Percentiles rank a stretch among this genome's conserved stretches.
Evolutionary conservation across 2,888 invertebrate genomes (phyloP).

Genomic region (Rosalia funebris): DNA sequence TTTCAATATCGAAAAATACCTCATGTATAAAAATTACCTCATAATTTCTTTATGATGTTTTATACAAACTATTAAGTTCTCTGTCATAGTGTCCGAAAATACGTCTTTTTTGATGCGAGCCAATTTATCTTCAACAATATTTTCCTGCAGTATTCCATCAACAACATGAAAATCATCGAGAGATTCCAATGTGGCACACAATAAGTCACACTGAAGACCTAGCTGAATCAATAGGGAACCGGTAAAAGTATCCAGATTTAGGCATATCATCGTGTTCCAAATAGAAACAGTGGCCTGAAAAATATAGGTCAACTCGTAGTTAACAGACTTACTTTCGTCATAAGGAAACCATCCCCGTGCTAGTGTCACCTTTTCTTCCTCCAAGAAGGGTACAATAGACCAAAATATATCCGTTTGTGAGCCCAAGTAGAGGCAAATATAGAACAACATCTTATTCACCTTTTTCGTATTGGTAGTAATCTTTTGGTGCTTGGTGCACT

Average conservation of each 20-base stretch:
- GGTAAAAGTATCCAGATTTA: constrained; percentile 30
- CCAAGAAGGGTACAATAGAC: constrained; percentile 8
- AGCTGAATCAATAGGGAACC: constrained; percentile 29
- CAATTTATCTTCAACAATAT: not conserved
- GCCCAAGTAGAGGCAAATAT: constrained; percentile 8
- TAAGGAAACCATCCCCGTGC: constrained; percentile 35
- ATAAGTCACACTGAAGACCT: constrained; percentile 34
- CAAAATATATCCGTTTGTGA: constrained; percentile 15
- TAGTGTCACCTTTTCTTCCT: not conserved
- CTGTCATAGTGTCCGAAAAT: constrained; percentile 20
- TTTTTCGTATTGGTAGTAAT: constrained; percentile 6
- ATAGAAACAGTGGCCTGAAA: constrained; percentile 31
- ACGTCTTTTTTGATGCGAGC: not conserved
- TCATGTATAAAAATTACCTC: constrained; percentile 28
- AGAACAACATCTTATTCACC: not conserved
- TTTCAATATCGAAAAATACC: too few species aligned
- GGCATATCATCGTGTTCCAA: constrained; percentile 22
- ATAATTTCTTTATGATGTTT: constrained; percentile 31
- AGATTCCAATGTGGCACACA: constrained; percentile 27
- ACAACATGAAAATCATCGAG: constrained; percentile 21
- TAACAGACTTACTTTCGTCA: constrained; percentile 10
- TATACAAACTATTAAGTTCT: constrained; percentile 33
- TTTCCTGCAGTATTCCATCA: constrained; percentile 16
- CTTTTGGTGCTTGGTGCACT: constrained; percentile 6
- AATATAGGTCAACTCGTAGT: constrained; percentile 26